Evolutionary conservation across 2,797 vertebrate genomes (phyloP).

Genomic region (Sandelia bainsii): DNA sequence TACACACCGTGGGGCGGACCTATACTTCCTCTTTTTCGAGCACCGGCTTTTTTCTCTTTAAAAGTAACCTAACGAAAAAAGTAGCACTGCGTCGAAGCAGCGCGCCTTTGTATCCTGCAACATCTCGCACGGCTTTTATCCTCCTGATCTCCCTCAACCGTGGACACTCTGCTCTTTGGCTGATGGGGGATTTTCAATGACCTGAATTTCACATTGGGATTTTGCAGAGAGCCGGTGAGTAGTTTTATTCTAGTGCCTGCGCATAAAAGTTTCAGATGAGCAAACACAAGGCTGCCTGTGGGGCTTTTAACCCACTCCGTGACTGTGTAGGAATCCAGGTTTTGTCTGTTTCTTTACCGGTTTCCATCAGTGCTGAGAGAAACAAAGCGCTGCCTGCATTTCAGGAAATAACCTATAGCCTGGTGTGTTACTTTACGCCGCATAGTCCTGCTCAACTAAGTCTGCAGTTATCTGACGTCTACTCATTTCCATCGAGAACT

Average conservation of each 20-base stretch:
- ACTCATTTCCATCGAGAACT: not conserved
- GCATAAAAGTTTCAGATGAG: slow-evolving; percentile 47
- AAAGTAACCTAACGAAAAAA: slow-evolving; percentile 6
- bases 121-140: slow-evolving; percentile 16
- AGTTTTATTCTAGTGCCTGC: not conserved
- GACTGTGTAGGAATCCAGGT: slow-evolving; percentile 13
- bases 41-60: slow-evolving; percentile 19
- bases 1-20: slow-evolving; percentile 56
- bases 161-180: slow-evolving; percentile 40
- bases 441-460: slow-evolving; percentile 8
- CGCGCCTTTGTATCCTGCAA: not conserved
- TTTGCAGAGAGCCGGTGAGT: slow-evolving; percentile 70
- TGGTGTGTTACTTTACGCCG: slow-evolving; percentile 25
- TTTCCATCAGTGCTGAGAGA: slow-evolving; percentile 24
- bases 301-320: not conserved
- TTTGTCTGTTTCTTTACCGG: not conserved
- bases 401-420: slow-evolving; percentile 56
- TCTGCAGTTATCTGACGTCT: not conserved
- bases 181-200: slow-evolving; percentile 35
- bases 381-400: slow-evolving; percentile 69
- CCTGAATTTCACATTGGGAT: slow-evolving; percentile 35
- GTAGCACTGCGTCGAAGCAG: not conserved
- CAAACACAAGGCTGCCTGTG: not conserved
- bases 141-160: slow-evolving; percentile 1
- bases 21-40: slow-evolving; percentile 1